phyloP scores from a whole-genome alignment of 2,113 vertebrate genomes.

The crab-eating macaque (Macaca fascicularis) region T2T-MFA8v1.1 NC_088377.1:29631001-29631500 shows the following conservation, averaged over 20 bases:
- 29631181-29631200: neutral
- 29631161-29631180: neutral
- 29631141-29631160: neutral
- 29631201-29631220: neutral
- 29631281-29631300: neutral
- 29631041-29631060: neutral
- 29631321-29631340: conserved; percentile 10
- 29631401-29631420: neutral
- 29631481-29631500: neutral
- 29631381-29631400: neutral
- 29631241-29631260: neutral
- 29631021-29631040: neutral
- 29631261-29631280: neutral
- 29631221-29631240: neutral
- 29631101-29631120: neutral
- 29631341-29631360: too few relatives aligned
- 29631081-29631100: conserved; percentile 1
- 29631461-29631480: conserved; percentile 4
- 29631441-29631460: neutral
- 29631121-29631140: neutral
- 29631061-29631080: conserved; percentile 19
- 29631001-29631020: neutral
- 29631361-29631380: neutral
- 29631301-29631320: neutral
- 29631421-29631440: neutral